A percentile compares a stretch with the other conserved stretches of the same genome.
These are phyloP conservation scores for Furcifer pardalis DNA, from an alignment of 2,797 vertebrate genomes.

Conservation along the genomic window DNA sequence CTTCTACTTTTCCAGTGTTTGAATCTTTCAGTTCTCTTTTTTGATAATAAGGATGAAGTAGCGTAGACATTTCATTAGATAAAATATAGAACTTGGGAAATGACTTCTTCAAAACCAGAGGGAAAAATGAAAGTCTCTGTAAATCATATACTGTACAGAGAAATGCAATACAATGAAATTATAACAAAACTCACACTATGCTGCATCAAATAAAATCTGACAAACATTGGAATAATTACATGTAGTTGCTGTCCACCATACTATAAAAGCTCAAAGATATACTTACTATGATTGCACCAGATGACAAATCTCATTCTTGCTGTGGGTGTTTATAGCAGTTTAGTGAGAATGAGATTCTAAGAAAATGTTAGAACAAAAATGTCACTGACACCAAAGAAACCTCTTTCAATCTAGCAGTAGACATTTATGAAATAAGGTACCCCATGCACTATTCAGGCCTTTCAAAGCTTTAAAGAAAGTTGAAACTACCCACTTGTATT, in stretches of 20 bases:
- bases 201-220: not conserved
- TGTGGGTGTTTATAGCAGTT: too few species aligned
- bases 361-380: too few species aligned
- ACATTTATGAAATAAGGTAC: too few species aligned
- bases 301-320: too few species aligned
- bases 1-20: not conserved
- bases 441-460: too few species aligned
- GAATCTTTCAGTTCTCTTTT: not conserved
- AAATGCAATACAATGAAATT: rapidly evolving
- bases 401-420: too few species aligned
- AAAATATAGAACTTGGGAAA: not conserved
- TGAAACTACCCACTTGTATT: too few species aligned
- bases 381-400: too few species aligned
- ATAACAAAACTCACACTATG: not conserved
- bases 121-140: not conserved
- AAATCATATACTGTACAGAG: rapidly evolving
- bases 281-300: too few species aligned
- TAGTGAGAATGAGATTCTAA: too few species aligned
- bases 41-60: not conserved
- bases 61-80: not conserved
- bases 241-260: not conserved
- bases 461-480: too few species aligned
- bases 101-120: not conserved
- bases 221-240: not conserved
- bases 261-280: too few species aligned